A percentile compares a stretch with the other conserved stretches of the same genome.
These are phyloP conservation scores for Tonatia bakeri DNA, from an alignment of 2,113 vertebrate species.

Conservation along the genomic window DNA sequence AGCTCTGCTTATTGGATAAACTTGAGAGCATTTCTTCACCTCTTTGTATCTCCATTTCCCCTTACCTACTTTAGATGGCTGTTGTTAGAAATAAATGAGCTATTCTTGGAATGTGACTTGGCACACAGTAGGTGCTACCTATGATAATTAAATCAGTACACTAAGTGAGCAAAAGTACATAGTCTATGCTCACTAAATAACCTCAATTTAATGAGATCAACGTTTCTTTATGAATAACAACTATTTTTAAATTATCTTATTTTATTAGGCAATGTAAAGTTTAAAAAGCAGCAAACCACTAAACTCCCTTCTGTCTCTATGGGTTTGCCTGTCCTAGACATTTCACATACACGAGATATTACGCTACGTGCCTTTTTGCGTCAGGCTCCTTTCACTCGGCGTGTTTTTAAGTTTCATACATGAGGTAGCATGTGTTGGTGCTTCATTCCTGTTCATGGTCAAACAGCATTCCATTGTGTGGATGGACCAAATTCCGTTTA, in stretches of 20 bases:
- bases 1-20: background rate
- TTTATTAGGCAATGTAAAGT: background rate
- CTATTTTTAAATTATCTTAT: background rate
- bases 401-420: background rate
- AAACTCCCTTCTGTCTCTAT: background rate
- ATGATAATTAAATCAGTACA: background rate
- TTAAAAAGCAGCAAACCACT: background rate
- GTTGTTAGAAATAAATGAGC: background rate
- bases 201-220: background rate
- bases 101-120: background rate
- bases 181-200: background rate
- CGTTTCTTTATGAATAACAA: background rate
- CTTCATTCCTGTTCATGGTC: background rate
- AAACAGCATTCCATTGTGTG: background rate
- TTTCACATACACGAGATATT: background rate
- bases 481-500: background rate
- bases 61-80: background rate
- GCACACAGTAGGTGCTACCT: background rate
- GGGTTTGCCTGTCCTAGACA: background rate
- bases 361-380: background rate
- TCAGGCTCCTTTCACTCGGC: background rate
- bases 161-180: background rate
- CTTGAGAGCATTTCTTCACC: background rate
- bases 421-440: rapidly evolving
- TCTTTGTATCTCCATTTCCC: background rate